Percentiles rank a stretch among this genome's conserved stretches.
These are phyloP conservation scores for Cheilosia scutellata DNA, from an alignment of 2,888 invertebrate genomes.

Conservation along the genomic window DNA sequence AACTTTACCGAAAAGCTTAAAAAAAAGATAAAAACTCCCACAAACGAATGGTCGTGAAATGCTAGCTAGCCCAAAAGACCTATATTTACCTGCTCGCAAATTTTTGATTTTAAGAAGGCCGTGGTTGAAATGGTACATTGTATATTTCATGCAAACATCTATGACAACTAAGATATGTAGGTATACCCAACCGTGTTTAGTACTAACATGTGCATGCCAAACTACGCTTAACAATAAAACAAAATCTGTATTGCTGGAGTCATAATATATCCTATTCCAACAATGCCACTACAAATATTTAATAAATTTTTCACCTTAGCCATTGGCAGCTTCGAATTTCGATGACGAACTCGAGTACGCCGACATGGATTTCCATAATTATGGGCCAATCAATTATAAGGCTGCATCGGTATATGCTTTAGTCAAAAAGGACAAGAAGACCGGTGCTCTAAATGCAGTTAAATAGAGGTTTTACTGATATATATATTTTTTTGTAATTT, in stretches of 20 bases:
- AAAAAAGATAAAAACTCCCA: too few species aligned
- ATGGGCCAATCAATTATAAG: constrained; percentile 96
- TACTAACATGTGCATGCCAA: constrained; percentile 29
- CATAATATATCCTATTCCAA: background rate
- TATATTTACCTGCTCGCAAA: too few species aligned
- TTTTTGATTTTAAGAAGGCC: too few species aligned
- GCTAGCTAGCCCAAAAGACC: too few species aligned
- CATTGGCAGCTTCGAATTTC: constrained; percentile 88
- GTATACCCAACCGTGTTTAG: background rate
- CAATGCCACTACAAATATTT: constrained; percentile 52
- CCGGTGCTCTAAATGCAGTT: constrained; percentile 81
- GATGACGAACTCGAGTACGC: constrained; percentile 92
- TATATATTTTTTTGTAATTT: constrained; percentile 3
- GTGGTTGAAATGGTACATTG: too few species aligned
- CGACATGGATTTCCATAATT: constrained; percentile 94
- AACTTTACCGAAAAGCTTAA: too few species aligned
- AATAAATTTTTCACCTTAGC: constrained; percentile 85
- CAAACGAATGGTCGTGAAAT: too few species aligned
- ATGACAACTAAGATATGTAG: background rate
- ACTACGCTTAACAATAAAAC: constrained; percentile 7
- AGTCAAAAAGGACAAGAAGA: constrained; percentile 87
- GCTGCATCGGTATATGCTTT: constrained; percentile 93
- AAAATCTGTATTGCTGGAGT: background rate
- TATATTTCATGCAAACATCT: background rate
- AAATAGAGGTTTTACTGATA: constrained; percentile 71